Conservation (phyloP, 2,113 vertebrate species). For the Gambusia holbrooki region DNA sequence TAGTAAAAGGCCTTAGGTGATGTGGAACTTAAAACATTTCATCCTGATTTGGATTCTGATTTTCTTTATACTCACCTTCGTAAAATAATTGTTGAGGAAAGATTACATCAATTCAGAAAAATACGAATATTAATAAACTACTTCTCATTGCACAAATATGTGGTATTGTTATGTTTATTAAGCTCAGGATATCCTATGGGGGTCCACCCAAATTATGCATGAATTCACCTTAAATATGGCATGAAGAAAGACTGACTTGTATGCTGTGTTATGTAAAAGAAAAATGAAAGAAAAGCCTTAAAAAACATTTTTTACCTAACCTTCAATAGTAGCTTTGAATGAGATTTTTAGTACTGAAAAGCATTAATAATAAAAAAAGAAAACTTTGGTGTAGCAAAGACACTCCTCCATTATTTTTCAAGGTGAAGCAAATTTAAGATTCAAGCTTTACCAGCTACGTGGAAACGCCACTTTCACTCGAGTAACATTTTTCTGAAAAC, state of each 20-base stretch:
- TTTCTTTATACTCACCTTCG: no score
- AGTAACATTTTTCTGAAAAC: background rate
- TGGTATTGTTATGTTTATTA: no score
- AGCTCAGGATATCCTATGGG: no score
- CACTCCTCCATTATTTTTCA: background rate
- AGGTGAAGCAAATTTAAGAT: slow-evolving; percentile 1
- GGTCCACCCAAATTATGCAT: background rate
- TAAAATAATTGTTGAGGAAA: no score
- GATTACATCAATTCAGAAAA: background rate
- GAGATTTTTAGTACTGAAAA: background rate
- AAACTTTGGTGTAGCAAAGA: slow-evolving; percentile 15
- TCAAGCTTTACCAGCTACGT: slow-evolving; percentile 8
- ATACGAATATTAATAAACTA: background rate
- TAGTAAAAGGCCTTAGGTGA: no score
- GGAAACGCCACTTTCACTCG: background rate
- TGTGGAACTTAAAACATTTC: background rate
- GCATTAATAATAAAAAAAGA: background rate
- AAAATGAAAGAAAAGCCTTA: background rate
- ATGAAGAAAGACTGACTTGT: background rate
- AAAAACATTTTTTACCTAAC: background rate
- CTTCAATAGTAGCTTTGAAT: background rate
- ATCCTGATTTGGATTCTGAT: no score
- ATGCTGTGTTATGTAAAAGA: background rate
- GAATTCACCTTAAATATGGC: background rate
- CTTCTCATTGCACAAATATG: background rate